Evolutionary conservation across 1,140 invertebrate genomes (phyloP).

Genomic region (Tetramorium simillimum): DNA sequence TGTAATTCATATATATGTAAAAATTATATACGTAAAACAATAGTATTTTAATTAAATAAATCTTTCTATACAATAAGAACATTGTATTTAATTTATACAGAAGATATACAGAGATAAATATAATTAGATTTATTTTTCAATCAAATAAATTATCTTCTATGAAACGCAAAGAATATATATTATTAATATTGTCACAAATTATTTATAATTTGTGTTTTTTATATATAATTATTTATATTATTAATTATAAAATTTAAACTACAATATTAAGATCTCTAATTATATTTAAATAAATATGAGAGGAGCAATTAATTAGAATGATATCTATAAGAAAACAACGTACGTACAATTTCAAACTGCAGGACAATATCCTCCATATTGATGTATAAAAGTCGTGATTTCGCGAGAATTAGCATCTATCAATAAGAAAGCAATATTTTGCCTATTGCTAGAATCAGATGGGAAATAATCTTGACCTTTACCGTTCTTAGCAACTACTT

Average conservation of each 20-base stretch:
- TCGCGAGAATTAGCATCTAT: constrained; percentile 77
- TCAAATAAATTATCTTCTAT: constrained; percentile 45
- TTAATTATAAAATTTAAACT: not conserved
- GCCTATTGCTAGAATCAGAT: constrained; percentile 75
- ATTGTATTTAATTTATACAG: not conserved
- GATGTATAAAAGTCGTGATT: constrained; percentile 81
- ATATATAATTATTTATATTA: not conserved
- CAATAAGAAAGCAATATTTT: constrained; percentile 84
- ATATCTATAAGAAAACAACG: not conserved
- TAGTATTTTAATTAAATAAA: not conserved
- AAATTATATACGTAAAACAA: not conserved
- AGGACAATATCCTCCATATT: constrained; percentile 71
- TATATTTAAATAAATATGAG: not conserved
- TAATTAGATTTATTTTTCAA: constrained; percentile 11
- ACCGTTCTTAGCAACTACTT: constrained; percentile 80
- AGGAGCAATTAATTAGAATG: not conserved
- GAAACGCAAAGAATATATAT: not conserved
- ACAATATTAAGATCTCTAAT: not conserved
- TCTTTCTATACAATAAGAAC: not conserved
- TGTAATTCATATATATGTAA: not conserved
- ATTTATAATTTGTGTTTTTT: not conserved
- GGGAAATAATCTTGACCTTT: constrained; percentile 80
- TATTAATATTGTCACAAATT: not conserved
- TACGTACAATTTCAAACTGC: not conserved
- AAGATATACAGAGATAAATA: not conserved